Percentiles rank a stretch among this genome's conserved stretches.
phyloP scores from a whole-genome alignment of 2,113 vertebrate genomes.

The Otus sunia region DNA sequence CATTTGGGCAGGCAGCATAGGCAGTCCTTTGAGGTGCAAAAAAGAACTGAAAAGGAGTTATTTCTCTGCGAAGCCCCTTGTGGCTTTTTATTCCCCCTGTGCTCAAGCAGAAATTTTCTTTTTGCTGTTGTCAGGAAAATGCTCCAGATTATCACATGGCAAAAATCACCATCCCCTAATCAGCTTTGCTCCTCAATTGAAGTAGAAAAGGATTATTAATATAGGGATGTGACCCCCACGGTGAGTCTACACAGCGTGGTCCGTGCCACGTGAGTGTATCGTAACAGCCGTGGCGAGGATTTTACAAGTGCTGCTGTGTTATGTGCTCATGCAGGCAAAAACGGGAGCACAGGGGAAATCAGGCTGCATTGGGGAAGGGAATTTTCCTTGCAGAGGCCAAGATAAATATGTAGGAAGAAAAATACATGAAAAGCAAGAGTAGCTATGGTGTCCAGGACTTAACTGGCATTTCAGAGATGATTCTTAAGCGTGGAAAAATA shows the following conservation, averaged over 20 bases:
- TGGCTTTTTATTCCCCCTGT: neutral
- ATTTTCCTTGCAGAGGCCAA: neutral
- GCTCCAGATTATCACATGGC: neutral
- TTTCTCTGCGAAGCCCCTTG: neutral
- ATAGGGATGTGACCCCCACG: neutral
- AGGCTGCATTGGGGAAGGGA: neutral
- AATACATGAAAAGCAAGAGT: neutral
- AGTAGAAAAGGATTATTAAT: neutral
- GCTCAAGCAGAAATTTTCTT: neutral
- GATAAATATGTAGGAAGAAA: neutral
- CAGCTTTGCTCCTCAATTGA: neutral
- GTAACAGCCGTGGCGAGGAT: neutral
- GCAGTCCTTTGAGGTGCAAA: neutral
- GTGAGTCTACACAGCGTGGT: neutral
- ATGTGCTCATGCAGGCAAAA: neutral
- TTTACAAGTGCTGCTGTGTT: neutral
- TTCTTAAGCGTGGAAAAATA: neutral
- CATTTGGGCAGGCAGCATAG: neutral
- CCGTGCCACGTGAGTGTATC: fast-evolving
- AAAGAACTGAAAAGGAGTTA: neutral
- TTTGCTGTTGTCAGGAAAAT: neutral
- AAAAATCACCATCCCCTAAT: neutral
- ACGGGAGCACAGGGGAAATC: neutral
- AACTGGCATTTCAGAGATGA: neutral
- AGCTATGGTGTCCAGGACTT: neutral